Evolutionary conservation across 2,113 vertebrate genomes (phyloP).

Genomic region (Bostrychus sinensis): DNA sequence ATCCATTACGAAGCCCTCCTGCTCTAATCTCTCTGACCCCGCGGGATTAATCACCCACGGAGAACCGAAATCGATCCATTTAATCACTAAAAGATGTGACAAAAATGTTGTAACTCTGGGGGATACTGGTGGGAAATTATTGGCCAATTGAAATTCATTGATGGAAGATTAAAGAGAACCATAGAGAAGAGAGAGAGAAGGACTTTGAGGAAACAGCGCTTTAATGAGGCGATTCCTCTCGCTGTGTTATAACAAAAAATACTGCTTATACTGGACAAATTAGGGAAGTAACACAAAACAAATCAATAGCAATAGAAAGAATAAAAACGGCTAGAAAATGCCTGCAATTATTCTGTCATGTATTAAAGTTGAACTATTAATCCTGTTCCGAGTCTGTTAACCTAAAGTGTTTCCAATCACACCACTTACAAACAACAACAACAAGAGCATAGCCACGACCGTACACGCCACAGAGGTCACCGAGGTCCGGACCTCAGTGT

Average conservation of each 20-base stretch:
- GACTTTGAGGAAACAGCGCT: constrained; percentile 34
- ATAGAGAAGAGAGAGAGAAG: not conserved
- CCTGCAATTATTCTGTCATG: constrained; percentile 12
- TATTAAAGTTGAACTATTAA: constrained; percentile 7
- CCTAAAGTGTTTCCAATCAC: too few species aligned
- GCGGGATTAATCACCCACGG: constrained; percentile 74
- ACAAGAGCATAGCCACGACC: too few species aligned
- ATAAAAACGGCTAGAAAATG: constrained; percentile 23
- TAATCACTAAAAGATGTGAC: constrained; percentile 73
- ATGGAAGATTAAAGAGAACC: constrained; percentile 5
- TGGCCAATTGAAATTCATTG: constrained; percentile 66
- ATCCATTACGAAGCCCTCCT: constrained; percentile 65
- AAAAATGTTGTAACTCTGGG: constrained; percentile 56
- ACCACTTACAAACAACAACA: too few species aligned
- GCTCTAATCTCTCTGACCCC: constrained; percentile 71
- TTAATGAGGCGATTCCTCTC: constrained; percentile 62
- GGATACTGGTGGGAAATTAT: constrained; percentile 70
- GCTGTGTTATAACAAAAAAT: constrained; percentile 18
- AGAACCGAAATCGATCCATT: constrained; percentile 76
- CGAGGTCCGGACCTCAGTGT: too few species aligned
- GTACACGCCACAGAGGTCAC: too few species aligned
- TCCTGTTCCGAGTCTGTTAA: too few species aligned
- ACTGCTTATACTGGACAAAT: constrained; percentile 32
- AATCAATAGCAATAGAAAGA: constrained; percentile 41
- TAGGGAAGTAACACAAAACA: constrained; percentile 29